These are phyloP conservation scores for Procambarus clarkii DNA, from an alignment of 1,140 invertebrate species.

Conservation along the genomic window DNA sequence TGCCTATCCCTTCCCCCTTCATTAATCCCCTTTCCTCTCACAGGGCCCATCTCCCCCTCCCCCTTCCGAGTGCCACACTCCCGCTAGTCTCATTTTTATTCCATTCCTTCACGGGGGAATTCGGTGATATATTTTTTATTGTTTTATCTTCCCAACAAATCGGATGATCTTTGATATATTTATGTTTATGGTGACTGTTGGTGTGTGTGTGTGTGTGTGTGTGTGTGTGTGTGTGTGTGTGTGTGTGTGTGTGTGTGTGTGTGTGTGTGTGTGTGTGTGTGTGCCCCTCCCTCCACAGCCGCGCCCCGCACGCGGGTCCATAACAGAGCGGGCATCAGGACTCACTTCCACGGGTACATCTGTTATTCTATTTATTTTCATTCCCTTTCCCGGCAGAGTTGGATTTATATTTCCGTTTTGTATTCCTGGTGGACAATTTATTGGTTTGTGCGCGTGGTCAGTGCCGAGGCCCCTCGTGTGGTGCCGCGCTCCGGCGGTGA, in stretches of 20 bases:
- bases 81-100: neutral
- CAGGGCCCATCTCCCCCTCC: neutral
- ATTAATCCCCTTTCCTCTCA: neutral
- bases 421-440: neutral
- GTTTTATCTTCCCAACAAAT: slow-evolving; percentile 3
- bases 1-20: neutral
- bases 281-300: neutral
- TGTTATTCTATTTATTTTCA: neutral
- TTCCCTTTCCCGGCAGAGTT: neutral
- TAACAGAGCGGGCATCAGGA: neutral
- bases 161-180: neutral
- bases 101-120: neutral
- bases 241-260: too few relatives aligned
- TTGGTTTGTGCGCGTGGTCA: neutral
- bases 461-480: neutral
- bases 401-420: neutral
- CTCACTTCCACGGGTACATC: neutral
- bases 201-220: too few relatives aligned
- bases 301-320: neutral
- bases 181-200: neutral
- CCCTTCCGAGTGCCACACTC: neutral
- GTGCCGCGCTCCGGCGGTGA: too few relatives aligned
- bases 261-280: too few relatives aligned
- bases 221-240: too few relatives aligned
- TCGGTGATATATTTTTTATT: slow-evolving; percentile 12